Evolutionary conservation across 2,888 invertebrate genomes (phyloP).

Genomic region (Ophraella communa): DNA sequence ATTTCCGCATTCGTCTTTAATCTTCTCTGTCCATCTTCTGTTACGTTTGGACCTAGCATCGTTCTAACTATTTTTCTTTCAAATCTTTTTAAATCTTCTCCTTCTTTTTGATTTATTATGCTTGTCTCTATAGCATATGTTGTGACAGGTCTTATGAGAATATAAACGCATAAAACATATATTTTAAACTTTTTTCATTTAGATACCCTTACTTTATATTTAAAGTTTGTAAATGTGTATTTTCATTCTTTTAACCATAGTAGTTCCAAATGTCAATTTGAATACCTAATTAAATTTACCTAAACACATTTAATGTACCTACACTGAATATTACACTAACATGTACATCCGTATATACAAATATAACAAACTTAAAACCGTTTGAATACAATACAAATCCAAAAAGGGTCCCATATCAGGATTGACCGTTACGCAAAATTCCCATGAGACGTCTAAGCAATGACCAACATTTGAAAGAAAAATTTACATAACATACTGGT

Average conservation of each 20-base stretch:
- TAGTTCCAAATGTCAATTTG: neutral
- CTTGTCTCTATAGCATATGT: too few relatives aligned
- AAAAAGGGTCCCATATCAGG: slow-evolving; percentile 35
- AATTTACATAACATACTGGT: slow-evolving; percentile 56
- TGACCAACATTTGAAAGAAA: slow-evolving; percentile 41
- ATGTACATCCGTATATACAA: neutral
- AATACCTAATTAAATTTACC: too few relatives aligned
- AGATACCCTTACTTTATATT: too few relatives aligned
- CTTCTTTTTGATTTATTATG: too few relatives aligned
- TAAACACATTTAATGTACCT: neutral
- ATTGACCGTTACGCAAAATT: slow-evolving; percentile 39
- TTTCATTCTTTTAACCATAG: neutral
- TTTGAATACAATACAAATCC: slow-evolving; percentile 2
- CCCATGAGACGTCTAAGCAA: slow-evolving; percentile 38
- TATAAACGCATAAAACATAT: too few relatives aligned
- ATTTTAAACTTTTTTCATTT: too few relatives aligned
- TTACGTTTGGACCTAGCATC: too few relatives aligned
- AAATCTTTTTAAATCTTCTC: too few relatives aligned
- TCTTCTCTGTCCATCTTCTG: too few relatives aligned
- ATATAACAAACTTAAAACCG: slow-evolving; percentile 8
- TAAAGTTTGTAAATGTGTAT: neutral
- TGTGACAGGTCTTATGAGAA: too few relatives aligned
- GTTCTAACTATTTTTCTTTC: too few relatives aligned
- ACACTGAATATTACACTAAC: neutral
- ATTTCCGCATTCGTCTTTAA: too few relatives aligned